Conservation (phyloP, 1,140 invertebrate genomes). For the Frieseomelitta varia region DNA sequence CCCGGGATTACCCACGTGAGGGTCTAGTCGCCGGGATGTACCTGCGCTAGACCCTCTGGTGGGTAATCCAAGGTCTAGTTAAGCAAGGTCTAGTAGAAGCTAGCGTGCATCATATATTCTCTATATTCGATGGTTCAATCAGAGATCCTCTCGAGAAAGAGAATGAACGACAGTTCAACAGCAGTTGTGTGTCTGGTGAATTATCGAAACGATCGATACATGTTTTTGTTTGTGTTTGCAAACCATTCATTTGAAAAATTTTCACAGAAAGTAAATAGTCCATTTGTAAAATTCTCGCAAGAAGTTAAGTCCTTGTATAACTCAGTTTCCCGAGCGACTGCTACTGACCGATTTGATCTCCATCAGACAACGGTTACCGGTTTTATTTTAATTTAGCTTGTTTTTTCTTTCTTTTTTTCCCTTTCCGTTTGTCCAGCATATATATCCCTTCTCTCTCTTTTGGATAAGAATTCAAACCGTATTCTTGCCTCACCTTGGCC, state of each 20-base stretch:
- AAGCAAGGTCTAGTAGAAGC: too few species aligned
- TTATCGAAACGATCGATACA: background rate
- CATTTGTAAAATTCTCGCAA: background rate
- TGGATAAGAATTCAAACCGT: background rate
- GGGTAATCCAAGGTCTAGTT: too few species aligned
- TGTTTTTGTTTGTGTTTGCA: background rate
- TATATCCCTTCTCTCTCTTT: slow-evolving; percentile 31
- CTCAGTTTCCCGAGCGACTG: background rate
- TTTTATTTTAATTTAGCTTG: slow-evolving; percentile 50
- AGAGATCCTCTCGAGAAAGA: too few species aligned
- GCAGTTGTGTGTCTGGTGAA: background rate
- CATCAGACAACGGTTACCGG: slow-evolving; percentile 16
- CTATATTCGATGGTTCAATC: background rate
- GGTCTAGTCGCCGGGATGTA: too few species aligned
- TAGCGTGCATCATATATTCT: background rate
- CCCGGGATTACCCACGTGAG: too few species aligned
- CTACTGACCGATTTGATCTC: background rate
- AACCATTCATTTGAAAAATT: background rate
- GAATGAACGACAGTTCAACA: too few species aligned
- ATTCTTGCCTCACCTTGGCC: slow-evolving; percentile 11
- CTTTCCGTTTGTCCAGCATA: background rate
- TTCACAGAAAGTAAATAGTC: background rate
- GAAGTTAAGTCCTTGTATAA: background rate
- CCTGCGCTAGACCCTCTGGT: too few species aligned
- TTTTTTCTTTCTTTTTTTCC: background rate